Percentiles rank a stretch among this genome's conserved stretches.
phyloP scores from a whole-genome alignment of 2,113 vertebrate genomes.

The Neogale vison region DNA sequence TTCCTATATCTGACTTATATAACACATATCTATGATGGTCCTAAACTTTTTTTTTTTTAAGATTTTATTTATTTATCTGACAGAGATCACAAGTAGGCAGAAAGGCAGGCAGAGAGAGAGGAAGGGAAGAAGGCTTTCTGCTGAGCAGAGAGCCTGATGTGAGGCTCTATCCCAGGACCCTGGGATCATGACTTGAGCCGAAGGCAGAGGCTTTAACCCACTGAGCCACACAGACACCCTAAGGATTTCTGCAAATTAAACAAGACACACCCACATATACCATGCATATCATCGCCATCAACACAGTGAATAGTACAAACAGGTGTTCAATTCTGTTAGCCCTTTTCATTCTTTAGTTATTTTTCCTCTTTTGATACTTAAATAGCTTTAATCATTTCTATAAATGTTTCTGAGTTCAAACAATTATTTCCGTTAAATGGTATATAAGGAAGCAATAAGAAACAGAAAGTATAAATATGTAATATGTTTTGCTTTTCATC shows the following conservation, averaged over 20 bases:
- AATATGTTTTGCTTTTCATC: background rate
- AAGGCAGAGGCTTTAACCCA: too few species aligned
- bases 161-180: too few species aligned
- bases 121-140: too few species aligned
- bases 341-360: background rate
- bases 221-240: background rate
- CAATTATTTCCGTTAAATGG: background rate
- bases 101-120: too few species aligned
- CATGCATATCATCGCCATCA: background rate
- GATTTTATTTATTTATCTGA: too few species aligned
- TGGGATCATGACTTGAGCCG: too few species aligned
- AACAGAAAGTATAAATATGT: conserved; percentile 7
- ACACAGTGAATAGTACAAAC: background rate
- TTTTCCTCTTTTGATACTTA: conserved; percentile 32
- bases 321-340: background rate
- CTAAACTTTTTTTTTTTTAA: background rate
- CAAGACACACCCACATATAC: background rate
- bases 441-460: conserved; percentile 3
- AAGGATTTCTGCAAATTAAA: conserved; percentile 11
- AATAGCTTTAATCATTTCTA: background rate
- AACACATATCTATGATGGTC: background rate
- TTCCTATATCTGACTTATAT: background rate
- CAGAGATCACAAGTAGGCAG: too few species aligned
- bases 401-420: conserved; percentile 2
- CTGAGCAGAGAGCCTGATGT: too few species aligned